Percentiles rank a stretch among this genome's conserved stretches.
phyloP scores from a whole-genome alignment of 2,113 vertebrate species.

The Physeter macrocephalus region DNA sequence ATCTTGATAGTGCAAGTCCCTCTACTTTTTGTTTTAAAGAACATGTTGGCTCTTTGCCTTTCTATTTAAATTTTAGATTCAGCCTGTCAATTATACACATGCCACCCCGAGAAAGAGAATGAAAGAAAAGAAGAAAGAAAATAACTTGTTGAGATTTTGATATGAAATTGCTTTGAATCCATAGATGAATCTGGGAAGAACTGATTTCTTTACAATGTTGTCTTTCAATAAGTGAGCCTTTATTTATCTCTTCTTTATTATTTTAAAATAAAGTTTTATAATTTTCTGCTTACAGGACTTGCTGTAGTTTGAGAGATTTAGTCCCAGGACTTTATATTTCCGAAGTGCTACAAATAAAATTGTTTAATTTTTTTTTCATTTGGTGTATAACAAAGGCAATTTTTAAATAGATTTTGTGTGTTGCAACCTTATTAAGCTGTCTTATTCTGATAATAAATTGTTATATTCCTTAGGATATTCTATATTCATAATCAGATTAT shows the following conservation, averaged over 20 bases:
- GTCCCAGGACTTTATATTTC: background rate
- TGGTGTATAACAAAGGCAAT: background rate
- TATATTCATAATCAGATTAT: background rate
- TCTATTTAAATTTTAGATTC: background rate
- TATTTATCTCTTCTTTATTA: background rate
- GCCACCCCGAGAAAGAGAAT: too few species aligned
- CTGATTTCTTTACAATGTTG: background rate
- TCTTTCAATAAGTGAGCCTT: background rate
- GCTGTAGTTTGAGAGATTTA: background rate
- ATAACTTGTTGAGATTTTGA: background rate
- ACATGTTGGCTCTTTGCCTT: background rate
- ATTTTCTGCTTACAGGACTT: background rate
- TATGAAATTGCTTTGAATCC: background rate
- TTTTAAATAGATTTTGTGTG: background rate
- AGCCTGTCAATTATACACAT: background rate
- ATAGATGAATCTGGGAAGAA: background rate
- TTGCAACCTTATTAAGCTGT: background rate
- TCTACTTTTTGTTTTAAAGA: background rate
- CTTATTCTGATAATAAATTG: background rate
- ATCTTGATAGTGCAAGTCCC: background rate
- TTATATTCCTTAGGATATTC: background rate
- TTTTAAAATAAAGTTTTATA: background rate
- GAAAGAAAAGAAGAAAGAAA: background rate
- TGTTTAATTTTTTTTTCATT: background rate
- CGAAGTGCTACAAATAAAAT: background rate